Base-by-base conservation (phyloP, 2,113 vertebrate genomes). In the Charadrius vociferus region DNA sequence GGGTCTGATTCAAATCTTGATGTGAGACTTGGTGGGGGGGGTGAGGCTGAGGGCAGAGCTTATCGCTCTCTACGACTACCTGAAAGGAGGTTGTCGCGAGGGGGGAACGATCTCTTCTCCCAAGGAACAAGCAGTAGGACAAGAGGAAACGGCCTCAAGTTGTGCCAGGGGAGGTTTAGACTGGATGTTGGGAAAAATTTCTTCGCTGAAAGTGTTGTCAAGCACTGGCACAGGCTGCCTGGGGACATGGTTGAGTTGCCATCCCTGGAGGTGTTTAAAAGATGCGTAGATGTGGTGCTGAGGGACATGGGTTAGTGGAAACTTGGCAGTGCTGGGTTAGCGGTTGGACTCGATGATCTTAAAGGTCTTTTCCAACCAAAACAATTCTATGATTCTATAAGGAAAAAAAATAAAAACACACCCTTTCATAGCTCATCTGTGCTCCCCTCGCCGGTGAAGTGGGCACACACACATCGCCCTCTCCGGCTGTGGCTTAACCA, bases 1-100 rank as follows among this genome's bases (percentile, higher is more conserved):
- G 67, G 30, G 0, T 56, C 5, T 29, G 47, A 21, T 6, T 19
- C 47, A 6, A 3, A 52, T 17, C 34, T 17, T 3, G 15, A 0
- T 20, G 39, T 9, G 34, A 7, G 21, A 4, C 11, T 5, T 22
- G 65, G 21, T 53, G 30, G 39, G 61, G 32, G 36, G 18, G 24
- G 10, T 14, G 9, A 45, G 45, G 45, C 45, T 45, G 45, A 45
- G 45, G 45, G 18, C 17, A 45, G 17, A 45, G 17, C 45, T 45
- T 18, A 45, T 45, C 17, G 45, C 45, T 45, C 17, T 19, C 45
- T 45, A 18, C 18, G 18, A 45, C 45, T 45, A 45, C 43, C 43
- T 45, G 45, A 45, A 45, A 45, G 45, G 45, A 45, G 45, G 45
- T 7, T 19, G 45, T 45, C 18, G 45, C 17, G 45, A 19, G 45